Base-by-base conservation (phyloP, 2,888 invertebrate genomes). In the Megamerina dolium region DNA sequence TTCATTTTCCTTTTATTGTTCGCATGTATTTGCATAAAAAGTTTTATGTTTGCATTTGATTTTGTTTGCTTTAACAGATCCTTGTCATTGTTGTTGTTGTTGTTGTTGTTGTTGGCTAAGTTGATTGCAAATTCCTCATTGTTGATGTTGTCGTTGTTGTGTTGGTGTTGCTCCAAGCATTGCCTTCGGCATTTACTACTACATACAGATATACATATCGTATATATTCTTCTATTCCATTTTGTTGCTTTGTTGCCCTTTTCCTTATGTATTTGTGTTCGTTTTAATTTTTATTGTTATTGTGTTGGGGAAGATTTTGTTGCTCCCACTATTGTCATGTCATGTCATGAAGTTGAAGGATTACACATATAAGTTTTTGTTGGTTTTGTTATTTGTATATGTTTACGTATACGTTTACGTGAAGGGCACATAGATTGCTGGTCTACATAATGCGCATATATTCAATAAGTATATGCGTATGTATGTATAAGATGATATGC, bases 1-100 rank as follows among this genome's bases (percentile, higher is more conserved):
- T 43, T 32, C 13, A 16, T 18, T 44, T 43, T 44, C 40, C 49
- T 44, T 51, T 46, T n/a, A n/a, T n/a, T n/a, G n/a, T n/a, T n/a
- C n/a, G 18, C 39, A 35, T 44, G 39, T 35, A 26, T 35, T 39
- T 39, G 38, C 36, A 36, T 36, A 26, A 21, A 20, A 36, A 21
- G 23, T 36, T 36, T 30, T 17, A 23, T n/a, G n/a, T n/a, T n/a
- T n/a, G n/a, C n/a, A n/a, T 23, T 5, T 23, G 13, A 12, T n/a
- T n/a, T 3, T 17, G 21, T 17, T 23, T 39, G 13, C 14, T 26
- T 13, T 10, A 8, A 16, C 29, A 29, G 21, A 13, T 19, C 13
- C 3, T 35, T 20, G 20, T 18, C n/a, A n/a, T 18, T 18, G 5
- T 18, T 16, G 19, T 34, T 18, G 34, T 12, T 6, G 19, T 5